Evolutionary conservation across 1,140 invertebrate species (phyloP).

Genomic region (Amphibalanus amphitrite): DNA sequence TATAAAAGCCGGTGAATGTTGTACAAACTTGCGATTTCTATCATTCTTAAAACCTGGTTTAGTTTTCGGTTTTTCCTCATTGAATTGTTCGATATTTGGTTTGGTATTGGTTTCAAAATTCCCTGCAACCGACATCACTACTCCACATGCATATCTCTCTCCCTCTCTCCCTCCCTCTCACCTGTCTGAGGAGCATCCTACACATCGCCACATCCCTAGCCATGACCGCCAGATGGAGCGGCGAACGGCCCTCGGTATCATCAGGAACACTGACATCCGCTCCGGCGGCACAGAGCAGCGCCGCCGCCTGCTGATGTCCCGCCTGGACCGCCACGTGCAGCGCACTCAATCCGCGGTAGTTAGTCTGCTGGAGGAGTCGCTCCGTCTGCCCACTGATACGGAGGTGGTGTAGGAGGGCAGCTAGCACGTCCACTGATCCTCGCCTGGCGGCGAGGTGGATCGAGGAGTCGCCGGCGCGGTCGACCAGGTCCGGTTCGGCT

Average conservation of each 20-base stretch:
- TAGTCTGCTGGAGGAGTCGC: background rate
- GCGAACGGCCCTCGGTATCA: background rate
- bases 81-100: too few species aligned
- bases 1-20: too few species aligned
- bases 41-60: too few species aligned
- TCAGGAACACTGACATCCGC: background rate
- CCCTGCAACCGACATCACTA: too few species aligned
- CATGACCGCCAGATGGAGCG: background rate
- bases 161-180: background rate
- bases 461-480: slow-evolving; percentile 18
- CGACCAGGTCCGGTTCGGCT: slow-evolving; percentile 15
- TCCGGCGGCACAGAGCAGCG: background rate
- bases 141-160: too few species aligned
- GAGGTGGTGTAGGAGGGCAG: background rate
- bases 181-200: background rate
- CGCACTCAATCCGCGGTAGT: background rate
- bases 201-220: background rate
- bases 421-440: slow-evolving; percentile 13
- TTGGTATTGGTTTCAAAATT: too few species aligned
- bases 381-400: too few species aligned
- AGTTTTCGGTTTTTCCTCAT: too few species aligned
- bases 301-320: background rate
- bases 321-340: background rate
- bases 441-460: slow-evolving; percentile 18
- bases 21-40: too few species aligned